A percentile compares a stretch with the other conserved stretches of the same genome.
These are phyloP conservation scores for Neodiprion lecontei DNA, from an alignment of 1,140 invertebrate species.

Conservation along the genomic window DNA sequence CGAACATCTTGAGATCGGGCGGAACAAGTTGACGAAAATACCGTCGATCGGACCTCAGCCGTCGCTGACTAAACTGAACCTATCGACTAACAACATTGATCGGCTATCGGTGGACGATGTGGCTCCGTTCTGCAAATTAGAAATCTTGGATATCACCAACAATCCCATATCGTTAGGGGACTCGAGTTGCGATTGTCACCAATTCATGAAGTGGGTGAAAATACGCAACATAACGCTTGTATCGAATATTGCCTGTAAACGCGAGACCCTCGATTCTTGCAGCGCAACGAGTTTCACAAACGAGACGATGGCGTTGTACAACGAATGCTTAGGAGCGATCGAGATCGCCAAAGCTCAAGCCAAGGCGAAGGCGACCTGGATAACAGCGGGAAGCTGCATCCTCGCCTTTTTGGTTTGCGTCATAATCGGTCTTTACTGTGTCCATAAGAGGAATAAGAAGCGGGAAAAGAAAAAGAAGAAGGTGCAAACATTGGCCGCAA, in stretches of 20 bases:
- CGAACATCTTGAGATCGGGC: conserved; percentile 34
- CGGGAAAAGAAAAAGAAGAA: conserved; percentile 39
- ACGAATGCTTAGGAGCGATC: conserved; percentile 38
- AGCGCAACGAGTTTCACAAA: conserved; percentile 36
- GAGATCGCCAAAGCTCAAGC: conserved; percentile 33
- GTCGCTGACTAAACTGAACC: conserved; percentile 46
- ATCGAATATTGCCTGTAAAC: conserved; percentile 35
- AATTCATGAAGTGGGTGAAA: conserved; percentile 42
- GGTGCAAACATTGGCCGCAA: conserved; percentile 39
- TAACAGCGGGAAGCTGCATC: conserved; percentile 47
- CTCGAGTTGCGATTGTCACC: conserved; percentile 43
- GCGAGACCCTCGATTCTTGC: background rate
- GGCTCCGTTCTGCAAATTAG: conserved; percentile 45
- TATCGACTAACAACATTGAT: conserved; percentile 51
- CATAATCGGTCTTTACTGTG: conserved; percentile 45
- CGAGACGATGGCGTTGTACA: conserved; percentile 36
- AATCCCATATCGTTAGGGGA: conserved; percentile 43
- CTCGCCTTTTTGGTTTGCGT: conserved; percentile 33
- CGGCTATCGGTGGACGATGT: conserved; percentile 47
- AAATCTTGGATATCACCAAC: conserved; percentile 40
- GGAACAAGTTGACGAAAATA: conserved; percentile 42
- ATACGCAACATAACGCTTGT: conserved; percentile 34
- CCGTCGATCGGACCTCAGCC: conserved; percentile 38
- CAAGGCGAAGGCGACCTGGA: conserved; percentile 49
- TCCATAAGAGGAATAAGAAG: conserved; percentile 51